Conservation (phyloP, 2,797 vertebrate genomes). For the Pteropus rufus region DNA sequence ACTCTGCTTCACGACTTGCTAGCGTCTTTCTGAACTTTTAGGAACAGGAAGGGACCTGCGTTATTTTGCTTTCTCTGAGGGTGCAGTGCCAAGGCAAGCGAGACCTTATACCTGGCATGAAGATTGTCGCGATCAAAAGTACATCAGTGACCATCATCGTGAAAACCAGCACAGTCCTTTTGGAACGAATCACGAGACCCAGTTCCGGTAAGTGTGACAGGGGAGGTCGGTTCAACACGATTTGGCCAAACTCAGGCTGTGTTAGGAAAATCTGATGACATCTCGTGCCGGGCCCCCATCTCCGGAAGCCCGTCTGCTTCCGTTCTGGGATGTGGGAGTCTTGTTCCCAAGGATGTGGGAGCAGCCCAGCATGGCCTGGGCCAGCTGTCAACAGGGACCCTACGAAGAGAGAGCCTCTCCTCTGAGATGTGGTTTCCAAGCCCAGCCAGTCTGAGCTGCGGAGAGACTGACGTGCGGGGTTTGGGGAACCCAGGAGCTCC, state of each 20-base stretch:
- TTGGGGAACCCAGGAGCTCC: not conserved
- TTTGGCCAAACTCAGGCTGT: not conserved
- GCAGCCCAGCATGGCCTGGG: not conserved
- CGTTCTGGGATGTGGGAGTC: not conserved
- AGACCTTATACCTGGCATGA: conserved; percentile 53
- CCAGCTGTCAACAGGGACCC: not conserved
- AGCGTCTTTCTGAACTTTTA: not conserved
- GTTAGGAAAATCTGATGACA: not conserved
- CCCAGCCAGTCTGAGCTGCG: too few species aligned
- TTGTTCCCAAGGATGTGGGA: not conserved
- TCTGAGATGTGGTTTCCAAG: not conserved
- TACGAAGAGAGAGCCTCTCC: not conserved
- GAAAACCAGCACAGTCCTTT: conserved; percentile 1
- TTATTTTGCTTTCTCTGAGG: conserved; percentile 64
- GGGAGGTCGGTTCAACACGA: not conserved
- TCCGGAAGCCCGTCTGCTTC: not conserved
- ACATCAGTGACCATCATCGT: conserved; percentile 65
- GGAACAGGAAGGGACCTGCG: conserved; percentile 25
- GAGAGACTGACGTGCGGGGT: too few species aligned
- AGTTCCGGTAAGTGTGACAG: conserved; percentile 70
- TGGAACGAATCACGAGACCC: not conserved
- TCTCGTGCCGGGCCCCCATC: not conserved
- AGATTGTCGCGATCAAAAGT: conserved; percentile 65
- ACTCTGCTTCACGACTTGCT: not conserved
- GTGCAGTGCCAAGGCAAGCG: conserved; percentile 74